Base-by-base conservation (phyloP, 1,140 invertebrate genomes). In the Triops cancriformis region DNA sequence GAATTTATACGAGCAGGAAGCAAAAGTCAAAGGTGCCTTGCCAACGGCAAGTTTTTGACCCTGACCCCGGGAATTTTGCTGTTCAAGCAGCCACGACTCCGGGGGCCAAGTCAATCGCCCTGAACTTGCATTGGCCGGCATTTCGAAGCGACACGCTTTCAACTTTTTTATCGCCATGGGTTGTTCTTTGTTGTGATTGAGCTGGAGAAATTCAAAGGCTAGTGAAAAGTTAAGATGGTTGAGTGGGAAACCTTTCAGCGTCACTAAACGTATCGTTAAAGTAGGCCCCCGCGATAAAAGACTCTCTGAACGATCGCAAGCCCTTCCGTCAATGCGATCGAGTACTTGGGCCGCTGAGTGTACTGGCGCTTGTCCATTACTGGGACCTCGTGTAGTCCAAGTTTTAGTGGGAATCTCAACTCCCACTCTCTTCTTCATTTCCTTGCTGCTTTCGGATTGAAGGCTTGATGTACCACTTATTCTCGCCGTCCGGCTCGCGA, bases 261-360 rank as follows among this genome's bases (percentile, higher is more conserved):
- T 64, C 51, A 64, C 51, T 64, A 64, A 64, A 64, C 51, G 51
- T 64, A 64, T 64, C 51, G 51, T 64, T 64, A 64, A 64, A 64
- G 51, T 18, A 64, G 51, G 51, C 51, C 51, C 51, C 18, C 51
- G 51, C 51, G 51, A 64, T 64, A 64, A 64, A 64, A 64, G 51
- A 64, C 51, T 64, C 23, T 64, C 51, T 18, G 23, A 64, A 23
- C 51, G 51, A 64, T 64, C 51, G 51, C 51, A 64, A 64, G 51
- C 18, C 51, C 51, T 64, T 64, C 10, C 14, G 10, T 23, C 18
- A 64, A 18, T 64, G 51, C 51, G 14, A 23, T 23, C 23, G 51
- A 64, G 51, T 64, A 64, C 51, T 64, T 64, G 51, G 9, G 18
- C 51, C 18, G 23, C 51, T 23, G 51, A 64, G 51, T 64, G 23